Conservation (phyloP, 2,113 vertebrate species). For the Danionella cerebrum region DNA sequence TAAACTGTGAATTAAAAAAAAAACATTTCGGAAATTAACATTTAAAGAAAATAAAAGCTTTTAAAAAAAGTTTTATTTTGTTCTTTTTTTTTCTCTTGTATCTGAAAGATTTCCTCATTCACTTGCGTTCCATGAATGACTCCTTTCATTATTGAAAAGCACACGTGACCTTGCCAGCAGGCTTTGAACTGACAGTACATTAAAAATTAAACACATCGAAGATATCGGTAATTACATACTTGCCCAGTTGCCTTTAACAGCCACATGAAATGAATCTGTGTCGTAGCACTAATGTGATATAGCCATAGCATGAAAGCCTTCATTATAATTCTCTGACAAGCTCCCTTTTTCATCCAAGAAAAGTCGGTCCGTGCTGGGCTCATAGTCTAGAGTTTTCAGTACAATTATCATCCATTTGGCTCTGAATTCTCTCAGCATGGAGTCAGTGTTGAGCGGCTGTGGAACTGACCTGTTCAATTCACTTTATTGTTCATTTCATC, state of each 20-base stretch:
- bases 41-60: too few species aligned
- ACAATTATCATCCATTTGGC: not conserved
- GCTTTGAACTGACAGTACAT: not conserved
- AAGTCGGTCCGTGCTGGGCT: not conserved
- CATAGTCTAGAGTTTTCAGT: not conserved
- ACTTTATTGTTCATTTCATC: not conserved
- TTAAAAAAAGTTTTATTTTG: too few species aligned
- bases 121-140: not conserved
- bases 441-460: not conserved
- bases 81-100: too few species aligned
- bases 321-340: not conserved
- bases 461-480: not conserved
- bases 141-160: not conserved
- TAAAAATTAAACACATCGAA: conserved; percentile 5
- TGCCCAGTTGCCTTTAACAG: not conserved
- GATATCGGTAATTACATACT: conserved; percentile 7
- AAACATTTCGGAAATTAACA: too few species aligned
- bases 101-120: not conserved
- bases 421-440: not conserved
- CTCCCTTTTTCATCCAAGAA: not conserved
- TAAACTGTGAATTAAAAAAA: too few species aligned
- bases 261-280: conserved; percentile 1
- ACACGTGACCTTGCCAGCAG: conserved; percentile 2
- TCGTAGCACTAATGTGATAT: not conserved
- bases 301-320: not conserved